These are phyloP conservation scores for Vulpes vulpes DNA, from an alignment of 2,113 vertebrate genomes.

Conservation along the genomic window DNA sequence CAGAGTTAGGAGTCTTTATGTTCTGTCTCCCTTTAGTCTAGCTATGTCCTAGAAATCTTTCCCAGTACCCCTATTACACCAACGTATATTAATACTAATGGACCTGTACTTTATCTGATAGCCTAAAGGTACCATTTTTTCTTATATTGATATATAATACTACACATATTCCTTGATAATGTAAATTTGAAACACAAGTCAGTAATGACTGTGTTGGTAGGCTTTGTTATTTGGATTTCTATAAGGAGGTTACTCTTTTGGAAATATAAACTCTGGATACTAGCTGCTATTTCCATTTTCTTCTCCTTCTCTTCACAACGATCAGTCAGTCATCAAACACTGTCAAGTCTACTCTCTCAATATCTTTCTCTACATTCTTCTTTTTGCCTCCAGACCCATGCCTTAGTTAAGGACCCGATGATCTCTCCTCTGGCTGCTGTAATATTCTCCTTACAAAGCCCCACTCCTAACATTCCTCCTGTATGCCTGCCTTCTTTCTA, in stretches of 20 bases:
- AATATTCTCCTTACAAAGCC: background rate
- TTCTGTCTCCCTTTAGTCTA: background rate
- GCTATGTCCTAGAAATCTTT: background rate
- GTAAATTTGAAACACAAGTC: background rate
- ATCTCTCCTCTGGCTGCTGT: background rate
- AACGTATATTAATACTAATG: background rate
- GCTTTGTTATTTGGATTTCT: background rate
- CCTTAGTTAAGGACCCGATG: background rate
- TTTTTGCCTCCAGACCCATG: background rate
- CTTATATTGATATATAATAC: background rate
- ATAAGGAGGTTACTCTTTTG: background rate
- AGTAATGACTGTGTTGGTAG: background rate
- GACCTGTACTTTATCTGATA: background rate
- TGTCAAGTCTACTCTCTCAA: background rate
- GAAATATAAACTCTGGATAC: background rate
- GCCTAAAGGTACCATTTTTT: constrained; percentile 40
- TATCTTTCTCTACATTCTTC: background rate
- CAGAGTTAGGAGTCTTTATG: too few relatives aligned
- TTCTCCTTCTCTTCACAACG: background rate
- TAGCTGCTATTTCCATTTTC: background rate
- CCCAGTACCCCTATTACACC: background rate
- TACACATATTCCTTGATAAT: background rate
- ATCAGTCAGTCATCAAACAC: background rate
- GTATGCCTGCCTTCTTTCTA: background rate
- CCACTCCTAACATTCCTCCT: background rate